A percentile compares a stretch with the other conserved stretches of the same genome.
phyloP scores from a whole-genome alignment of 2,797 vertebrate species.

The Epinephelus coioides region DNA sequence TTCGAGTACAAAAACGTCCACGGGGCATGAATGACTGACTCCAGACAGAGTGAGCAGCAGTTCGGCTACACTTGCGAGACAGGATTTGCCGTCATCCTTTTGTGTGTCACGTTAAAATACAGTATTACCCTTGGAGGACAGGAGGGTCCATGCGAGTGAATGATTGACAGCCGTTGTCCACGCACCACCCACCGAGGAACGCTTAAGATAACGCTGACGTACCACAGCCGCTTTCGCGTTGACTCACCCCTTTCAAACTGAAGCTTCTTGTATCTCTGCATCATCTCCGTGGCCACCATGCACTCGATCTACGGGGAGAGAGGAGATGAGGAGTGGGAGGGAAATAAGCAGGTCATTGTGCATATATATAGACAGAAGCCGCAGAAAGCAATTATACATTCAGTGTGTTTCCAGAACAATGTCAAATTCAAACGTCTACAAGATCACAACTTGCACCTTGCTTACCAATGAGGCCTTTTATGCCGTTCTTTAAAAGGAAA shows the following conservation, averaged over 20 bases:
- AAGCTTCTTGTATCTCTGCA: slow-evolving; percentile 97
- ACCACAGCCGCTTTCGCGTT: slow-evolving; percentile 28
- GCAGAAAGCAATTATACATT: slow-evolving; percentile 27
- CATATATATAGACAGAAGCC: slow-evolving; percentile 52
- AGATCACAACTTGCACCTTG: not conserved
- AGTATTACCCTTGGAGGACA: slow-evolving; percentile 20
- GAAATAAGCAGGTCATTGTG: slow-evolving; percentile 46
- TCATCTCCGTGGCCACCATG: slow-evolving; percentile 96
- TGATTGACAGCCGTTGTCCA: slow-evolving; percentile 22
- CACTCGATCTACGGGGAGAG: slow-evolving; percentile 92
- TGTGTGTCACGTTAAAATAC: slow-evolving; percentile 40
- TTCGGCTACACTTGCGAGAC: slow-evolving; percentile 32
- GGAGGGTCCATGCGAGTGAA: slow-evolving; percentile 41
- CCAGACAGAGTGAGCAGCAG: slow-evolving; percentile 22
- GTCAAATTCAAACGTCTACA: slow-evolving; percentile 36
- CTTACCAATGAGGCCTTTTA: slow-evolving; percentile 4
- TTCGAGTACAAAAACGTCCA: slow-evolving; percentile 29
- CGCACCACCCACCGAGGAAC: slow-evolving; percentile 26
- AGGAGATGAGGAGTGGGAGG: slow-evolving; percentile 28
- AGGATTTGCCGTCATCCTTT: slow-evolving; percentile 40
- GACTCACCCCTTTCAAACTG: slow-evolving; percentile 97
- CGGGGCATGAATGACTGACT: slow-evolving; percentile 32
- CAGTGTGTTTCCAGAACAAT: slow-evolving; percentile 28
- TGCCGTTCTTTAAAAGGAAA: not conserved
- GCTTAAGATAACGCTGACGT: slow-evolving; percentile 17